phyloP scores from a whole-genome alignment of 2,888 invertebrate genomes.

The Chymomyza procnemis region DNA sequence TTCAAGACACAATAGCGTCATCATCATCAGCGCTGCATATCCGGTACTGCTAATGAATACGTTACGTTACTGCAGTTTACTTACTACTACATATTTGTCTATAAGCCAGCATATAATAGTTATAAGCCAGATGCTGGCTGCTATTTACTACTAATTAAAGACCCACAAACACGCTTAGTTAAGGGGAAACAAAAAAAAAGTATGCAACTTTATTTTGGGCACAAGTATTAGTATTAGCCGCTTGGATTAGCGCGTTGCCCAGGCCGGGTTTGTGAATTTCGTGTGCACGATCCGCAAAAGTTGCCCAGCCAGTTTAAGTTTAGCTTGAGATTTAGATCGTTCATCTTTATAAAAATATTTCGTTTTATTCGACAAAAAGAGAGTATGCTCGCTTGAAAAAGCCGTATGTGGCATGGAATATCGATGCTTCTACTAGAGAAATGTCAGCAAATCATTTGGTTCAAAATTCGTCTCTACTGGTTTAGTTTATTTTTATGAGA shows the following conservation, averaged over 20 bases:
- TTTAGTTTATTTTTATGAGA: too few species aligned
- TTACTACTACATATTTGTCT: background rate
- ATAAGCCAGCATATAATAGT: background rate
- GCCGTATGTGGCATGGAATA: background rate
- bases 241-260: background rate
- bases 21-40: conserved; percentile 50
- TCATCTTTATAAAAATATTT: conserved; percentile 40
- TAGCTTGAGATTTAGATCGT: conserved; percentile 55
- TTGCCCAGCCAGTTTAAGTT: conserved; percentile 61
- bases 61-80: conserved; percentile 32
- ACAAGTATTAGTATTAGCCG: conserved; percentile 4
- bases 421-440: too few species aligned
- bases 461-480: too few species aligned
- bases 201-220: conserved; percentile 41
- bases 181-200: conserved; percentile 8
- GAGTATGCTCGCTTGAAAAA: background rate
- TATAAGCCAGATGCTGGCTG: background rate
- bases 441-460: too few species aligned
- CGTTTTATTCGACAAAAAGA: background rate
- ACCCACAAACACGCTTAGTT: conserved; percentile 14
- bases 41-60: conserved; percentile 64
- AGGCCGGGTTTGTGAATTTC: background rate
- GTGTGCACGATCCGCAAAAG: conserved; percentile 28
- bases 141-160: conserved; percentile 56
- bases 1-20: conserved; percentile 61